A percentile compares a stretch with the other conserved stretches of the same genome.
These are phyloP conservation scores for Athene cunicularia DNA, from an alignment of 2,113 vertebrate genomes.

Conservation along the genomic window DNA sequence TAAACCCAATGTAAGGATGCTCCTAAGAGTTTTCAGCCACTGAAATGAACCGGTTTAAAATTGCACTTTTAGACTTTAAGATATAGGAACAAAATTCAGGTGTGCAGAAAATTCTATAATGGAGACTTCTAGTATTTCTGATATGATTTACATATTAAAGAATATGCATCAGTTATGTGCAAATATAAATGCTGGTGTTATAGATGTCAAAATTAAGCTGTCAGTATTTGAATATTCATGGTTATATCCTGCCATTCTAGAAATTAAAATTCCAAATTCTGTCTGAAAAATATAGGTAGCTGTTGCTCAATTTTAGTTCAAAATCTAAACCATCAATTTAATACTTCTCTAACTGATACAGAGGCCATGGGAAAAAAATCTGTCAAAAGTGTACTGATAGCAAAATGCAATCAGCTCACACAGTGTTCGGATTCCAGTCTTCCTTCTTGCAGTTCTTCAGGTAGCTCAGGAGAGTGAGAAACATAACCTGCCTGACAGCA, in stretches of 20 bases:
- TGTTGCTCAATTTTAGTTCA: not conserved
- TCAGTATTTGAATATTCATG: not conserved
- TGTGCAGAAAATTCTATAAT: not conserved
- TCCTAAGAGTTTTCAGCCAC: not conserved
- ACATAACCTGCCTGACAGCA: not conserved
- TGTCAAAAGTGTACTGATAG: not conserved
- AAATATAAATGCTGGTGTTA: not conserved
- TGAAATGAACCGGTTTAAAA: not conserved
- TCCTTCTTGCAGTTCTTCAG: not conserved
- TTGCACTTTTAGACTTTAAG: not conserved
- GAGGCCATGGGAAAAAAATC: not conserved
- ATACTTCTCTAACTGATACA: not conserved
- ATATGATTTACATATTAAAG: not conserved
- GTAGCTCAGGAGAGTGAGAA: not conserved
- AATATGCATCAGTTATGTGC: fast-evolving
- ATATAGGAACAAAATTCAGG: not conserved
- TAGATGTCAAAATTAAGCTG: not conserved
- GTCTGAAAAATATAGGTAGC: not conserved
- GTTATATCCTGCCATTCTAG: not conserved
- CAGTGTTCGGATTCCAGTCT: not conserved
- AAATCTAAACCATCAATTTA: not conserved
- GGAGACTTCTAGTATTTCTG: not conserved
- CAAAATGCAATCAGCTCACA: not conserved
- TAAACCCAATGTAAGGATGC: fast-evolving
- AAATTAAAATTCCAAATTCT: not conserved